Evolutionary conservation across 2,888 invertebrate species (phyloP).

Genomic region (Carterocephalus palaemon): DNA sequence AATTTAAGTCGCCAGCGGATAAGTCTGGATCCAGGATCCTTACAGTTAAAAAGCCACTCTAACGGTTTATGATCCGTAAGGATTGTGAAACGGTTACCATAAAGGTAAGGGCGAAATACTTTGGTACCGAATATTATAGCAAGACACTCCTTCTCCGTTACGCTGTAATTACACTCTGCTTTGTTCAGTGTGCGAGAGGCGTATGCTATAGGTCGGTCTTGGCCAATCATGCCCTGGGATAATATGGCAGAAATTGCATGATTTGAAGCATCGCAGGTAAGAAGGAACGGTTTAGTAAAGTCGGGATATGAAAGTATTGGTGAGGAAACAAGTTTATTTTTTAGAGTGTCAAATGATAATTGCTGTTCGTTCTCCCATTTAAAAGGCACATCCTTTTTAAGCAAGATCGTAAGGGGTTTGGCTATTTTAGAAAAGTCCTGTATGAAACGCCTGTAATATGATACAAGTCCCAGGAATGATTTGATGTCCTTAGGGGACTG

Average conservation of each 20-base stretch:
- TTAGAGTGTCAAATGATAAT: too few relatives aligned
- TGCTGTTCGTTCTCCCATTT: too few relatives aligned
- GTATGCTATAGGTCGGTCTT: constrained; percentile 29
- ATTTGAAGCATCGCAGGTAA: constrained; percentile 13
- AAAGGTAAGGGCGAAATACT: constrained; percentile 39
- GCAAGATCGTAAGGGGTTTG: constrained; percentile 37
- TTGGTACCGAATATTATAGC: constrained; percentile 26
- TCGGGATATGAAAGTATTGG: too few relatives aligned
- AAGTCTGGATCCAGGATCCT: constrained; percentile 28
- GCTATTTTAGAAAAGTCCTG: constrained; percentile 29
- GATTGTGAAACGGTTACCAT: constrained; percentile 30
- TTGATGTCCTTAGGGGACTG: too few relatives aligned
- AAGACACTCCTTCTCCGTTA: constrained; percentile 26
- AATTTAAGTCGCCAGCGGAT: constrained; percentile 29
- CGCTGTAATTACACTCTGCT: constrained; percentile 20
- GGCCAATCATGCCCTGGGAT: constrained; percentile 30
- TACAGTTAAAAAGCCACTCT: constrained; percentile 30
- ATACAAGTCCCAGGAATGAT: too few relatives aligned
- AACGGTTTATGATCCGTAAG: constrained; percentile 32
- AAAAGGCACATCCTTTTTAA: constrained; percentile 31
- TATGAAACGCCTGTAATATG: constrained; percentile 39
- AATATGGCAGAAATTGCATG: constrained; percentile 30
- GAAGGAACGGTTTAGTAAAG: constrained; percentile 11
- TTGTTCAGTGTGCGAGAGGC: constrained; percentile 25
- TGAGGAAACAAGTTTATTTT: too few relatives aligned